A percentile compares a stretch with the other conserved stretches of the same genome.
Evolutionary conservation across 2,797 vertebrate species (phyloP).

Genomic region (Urocyon cinereoargenteus): DNA sequence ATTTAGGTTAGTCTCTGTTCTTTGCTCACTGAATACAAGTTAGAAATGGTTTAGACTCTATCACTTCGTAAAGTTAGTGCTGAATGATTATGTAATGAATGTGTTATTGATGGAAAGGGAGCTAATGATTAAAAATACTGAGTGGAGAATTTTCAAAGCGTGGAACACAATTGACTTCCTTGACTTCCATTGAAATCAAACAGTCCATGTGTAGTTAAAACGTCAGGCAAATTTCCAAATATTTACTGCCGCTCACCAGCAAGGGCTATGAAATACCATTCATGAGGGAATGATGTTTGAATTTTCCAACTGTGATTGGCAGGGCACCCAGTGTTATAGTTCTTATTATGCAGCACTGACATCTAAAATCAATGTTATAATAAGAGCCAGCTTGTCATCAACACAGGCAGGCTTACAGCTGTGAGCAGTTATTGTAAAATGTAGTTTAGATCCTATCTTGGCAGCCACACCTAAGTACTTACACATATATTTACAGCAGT

Average conservation of each 20-base stretch:
- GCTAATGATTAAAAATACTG: slow-evolving; percentile 15
- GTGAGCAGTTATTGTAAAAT: slow-evolving; percentile 60
- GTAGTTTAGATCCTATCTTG: slow-evolving; percentile 38
- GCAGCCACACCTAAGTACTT: not conserved
- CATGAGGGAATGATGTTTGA: slow-evolving; percentile 29
- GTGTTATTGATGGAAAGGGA: not conserved
- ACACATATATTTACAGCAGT: not conserved
- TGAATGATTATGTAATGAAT: slow-evolving; percentile 15
- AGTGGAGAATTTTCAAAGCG: slow-evolving; percentile 59
- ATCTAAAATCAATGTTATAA: slow-evolving; percentile 54
- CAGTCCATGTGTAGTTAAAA: not conserved
- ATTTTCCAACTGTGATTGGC: slow-evolving; percentile 56
- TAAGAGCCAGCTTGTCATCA: slow-evolving; percentile 49
- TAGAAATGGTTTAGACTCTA: not conserved
- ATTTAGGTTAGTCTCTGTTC: not conserved
- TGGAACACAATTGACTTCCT: not conserved
- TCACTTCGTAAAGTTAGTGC: not conserved
- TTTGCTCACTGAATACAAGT: not conserved
- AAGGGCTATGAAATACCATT: not conserved
- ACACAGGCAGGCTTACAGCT: slow-evolving; percentile 33
- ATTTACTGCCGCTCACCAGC: slow-evolving; percentile 32
- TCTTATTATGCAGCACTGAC: not conserved
- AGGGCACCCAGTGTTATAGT: not conserved
- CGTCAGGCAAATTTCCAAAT: slow-evolving; percentile 65
- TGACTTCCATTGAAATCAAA: slow-evolving; percentile 26